Base-by-base conservation (phyloP, 2,888 invertebrate species). In the Lysandra bellargus region DNA sequence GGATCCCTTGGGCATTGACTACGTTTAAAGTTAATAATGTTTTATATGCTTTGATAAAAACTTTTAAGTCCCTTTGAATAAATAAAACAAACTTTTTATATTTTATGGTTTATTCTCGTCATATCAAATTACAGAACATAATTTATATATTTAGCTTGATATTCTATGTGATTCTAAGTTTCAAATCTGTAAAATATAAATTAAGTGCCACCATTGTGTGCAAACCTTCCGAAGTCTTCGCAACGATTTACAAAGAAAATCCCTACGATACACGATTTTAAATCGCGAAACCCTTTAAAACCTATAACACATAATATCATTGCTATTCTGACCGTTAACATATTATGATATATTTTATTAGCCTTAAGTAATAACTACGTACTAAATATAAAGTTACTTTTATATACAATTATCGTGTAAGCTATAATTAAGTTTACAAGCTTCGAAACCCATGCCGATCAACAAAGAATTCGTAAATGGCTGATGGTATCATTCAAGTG, bases 71-170 rank as follows among this genome's bases (percentile, higher is more conserved):
- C 37, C 17, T 23, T 30, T 37, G 64, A 79, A 72, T 78, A 80
- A 80, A 80, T 57, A 79, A 82, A 79, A 83, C 53, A 76, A 69
- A 80, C 33, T 72, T 81, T 86, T 85, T 82, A 83, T 61, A 75
- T 87, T 88, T 86, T 83, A 85, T 85, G 88, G 91, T 93, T 93
- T 93, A 93, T 92, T 93, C 92, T 94, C 93, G 89, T 90, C 89
- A 93, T 94, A 93, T 92, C 92, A 94, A 93, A 93, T 91, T 91
- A 93, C 87, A 87, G 93, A 92, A 93, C 92, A 93, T 93, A 92
- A 91, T 89, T 93, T 92, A 85, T 91, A 85, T 86, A 88, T 88
- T 90, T 90, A 90, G 88, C 89, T 87, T 85, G 86, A 84, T 84
- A 89, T 91, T 91, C 88, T 87, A 88, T 89, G 84, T 88, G 88